A percentile compares a stretch with the other conserved stretches of the same genome.
phyloP scores from a whole-genome alignment of 2,797 vertebrate species.

The Lerista edwardsae region DNA sequence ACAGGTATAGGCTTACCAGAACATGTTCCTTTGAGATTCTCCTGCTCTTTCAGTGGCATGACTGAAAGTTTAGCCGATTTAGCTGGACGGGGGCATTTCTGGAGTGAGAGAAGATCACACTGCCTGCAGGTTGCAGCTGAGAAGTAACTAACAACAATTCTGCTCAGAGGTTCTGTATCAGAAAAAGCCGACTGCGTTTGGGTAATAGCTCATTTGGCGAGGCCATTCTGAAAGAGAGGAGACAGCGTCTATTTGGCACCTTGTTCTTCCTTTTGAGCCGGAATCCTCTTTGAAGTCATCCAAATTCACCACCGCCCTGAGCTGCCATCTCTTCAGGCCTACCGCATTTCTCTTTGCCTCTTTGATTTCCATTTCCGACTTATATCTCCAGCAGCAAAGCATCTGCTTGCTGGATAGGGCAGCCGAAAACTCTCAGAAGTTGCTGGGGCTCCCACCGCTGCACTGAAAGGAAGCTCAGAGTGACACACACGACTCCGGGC shows the following conservation, averaged over 20 bases:
- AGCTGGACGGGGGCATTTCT: slow-evolving; percentile 42
- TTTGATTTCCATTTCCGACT: slow-evolving; percentile 56
- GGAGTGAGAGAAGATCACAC: neutral
- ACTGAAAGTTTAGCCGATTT: no score
- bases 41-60: slow-evolving; percentile 39
- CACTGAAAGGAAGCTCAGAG: slow-evolving; percentile 59
- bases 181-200: neutral
- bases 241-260: neutral
- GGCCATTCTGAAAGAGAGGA: slow-evolving; percentile 7
- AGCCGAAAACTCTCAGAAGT: slow-evolving; percentile 58
- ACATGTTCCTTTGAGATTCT: slow-evolving; percentile 51
- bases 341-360: slow-evolving; percentile 56
- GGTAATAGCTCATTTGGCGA: neutral
- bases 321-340: slow-evolving; percentile 56
- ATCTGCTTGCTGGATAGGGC: slow-evolving; percentile 44
- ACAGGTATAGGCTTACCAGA: slow-evolving; percentile 74
- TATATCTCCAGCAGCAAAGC: slow-evolving; percentile 60
- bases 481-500: slow-evolving; percentile 81
- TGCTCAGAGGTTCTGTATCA: neutral
- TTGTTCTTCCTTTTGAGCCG: slow-evolving; percentile 47
- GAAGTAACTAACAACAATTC: slow-evolving; percentile 33
- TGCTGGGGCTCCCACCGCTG: slow-evolving; percentile 56
- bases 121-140: slow-evolving; percentile 43
- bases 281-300: slow-evolving; percentile 54
- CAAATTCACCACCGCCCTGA: slow-evolving; percentile 40